phyloP scores from a whole-genome alignment of 1,140 invertebrate species.

The Druon quercuslanigerum region DNA sequence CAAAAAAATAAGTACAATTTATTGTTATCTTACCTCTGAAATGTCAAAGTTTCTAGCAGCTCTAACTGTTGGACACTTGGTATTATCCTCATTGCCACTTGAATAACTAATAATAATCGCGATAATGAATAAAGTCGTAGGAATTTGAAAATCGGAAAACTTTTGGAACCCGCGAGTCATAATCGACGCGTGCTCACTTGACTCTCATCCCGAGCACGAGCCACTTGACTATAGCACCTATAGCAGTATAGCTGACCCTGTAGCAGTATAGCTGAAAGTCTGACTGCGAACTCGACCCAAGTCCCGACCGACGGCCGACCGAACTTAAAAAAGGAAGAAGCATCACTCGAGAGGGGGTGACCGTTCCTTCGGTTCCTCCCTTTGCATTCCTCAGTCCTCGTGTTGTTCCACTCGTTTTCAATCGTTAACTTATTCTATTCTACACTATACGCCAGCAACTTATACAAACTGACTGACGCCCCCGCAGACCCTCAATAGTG shows the following conservation, averaged over 20 bases:
- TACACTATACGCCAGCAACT: neutral
- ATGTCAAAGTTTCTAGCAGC: conserved; percentile 75
- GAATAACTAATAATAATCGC: conserved; percentile 7
- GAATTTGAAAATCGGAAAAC: conserved; percentile 32
- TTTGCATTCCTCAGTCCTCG: conserved; percentile 61
- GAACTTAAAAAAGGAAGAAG: conserved; percentile 49
- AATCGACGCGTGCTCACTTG: conserved; percentile 45
- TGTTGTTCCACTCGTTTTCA: conserved; percentile 59
- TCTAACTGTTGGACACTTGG: conserved; percentile 77
- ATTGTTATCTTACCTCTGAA: conserved; percentile 63
- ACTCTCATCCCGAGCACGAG: conserved; percentile 36
- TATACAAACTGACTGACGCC: conserved; percentile 20
- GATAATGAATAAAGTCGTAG: conserved; percentile 42
- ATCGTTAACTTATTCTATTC: conserved; percentile 43
- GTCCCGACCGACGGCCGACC: conserved; percentile 30
- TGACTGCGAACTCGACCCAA: conserved; percentile 48
- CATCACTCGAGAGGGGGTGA: conserved; percentile 61
- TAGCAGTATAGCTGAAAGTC: conserved; percentile 52
- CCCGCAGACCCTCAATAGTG: neutral
- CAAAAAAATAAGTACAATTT: neutral
- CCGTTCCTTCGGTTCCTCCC: conserved; percentile 64
- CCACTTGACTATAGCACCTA: neutral
- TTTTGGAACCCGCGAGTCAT: conserved; percentile 49
- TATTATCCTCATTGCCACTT: conserved; percentile 75
- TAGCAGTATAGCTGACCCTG: neutral